Base-by-base conservation (phyloP, 92 coral and sea anemone species). In the Paramuricea clavata region DNA sequence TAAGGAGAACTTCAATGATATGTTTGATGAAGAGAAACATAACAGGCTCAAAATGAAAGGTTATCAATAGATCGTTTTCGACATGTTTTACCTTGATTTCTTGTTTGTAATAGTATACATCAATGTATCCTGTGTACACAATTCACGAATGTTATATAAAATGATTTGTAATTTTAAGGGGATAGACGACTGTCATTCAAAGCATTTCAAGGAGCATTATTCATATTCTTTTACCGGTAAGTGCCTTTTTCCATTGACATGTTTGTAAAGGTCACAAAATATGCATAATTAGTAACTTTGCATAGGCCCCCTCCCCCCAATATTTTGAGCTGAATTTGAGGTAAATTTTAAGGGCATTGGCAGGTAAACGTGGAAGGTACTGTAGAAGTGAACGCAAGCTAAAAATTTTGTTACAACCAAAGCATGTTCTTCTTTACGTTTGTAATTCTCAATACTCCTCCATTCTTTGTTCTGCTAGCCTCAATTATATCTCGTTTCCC, bases 201-300 rank as follows among this genome's bases (percentile, higher is more conserved):
- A 65, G 98, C 96, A n/a, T 73, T 93, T 87, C 98, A 95, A 73
- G 98, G 98, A 35, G 98, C 98, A 32, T 49, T 95, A 59, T 92
- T 94, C 92, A 95, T 95, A 62, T 95, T 74, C 57, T 94, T 94
- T 68, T 95, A 94, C 78, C 94, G 98, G 98, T 95, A 69, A 76
- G 92, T 52, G 2, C 26, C 7, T 76, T 43, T 52, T 21, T 26
- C 32, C 11, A 25, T 13, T 60, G 68, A 60, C 4, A 60, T 26
- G 15, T 22, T 7, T 22, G 10, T 11, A 21, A 6, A 4, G 26
- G 17, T 22, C 32, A 22, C 30, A 21, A 6, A 11, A 60, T 5
- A 0, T 36, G 30, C 27, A 17, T 70, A 21, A 1, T 11, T 0
- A 69, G 34, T 41, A n/a, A n/a, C n/a, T n/a, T n/a, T n/a, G n/a